Base-by-base conservation (phyloP, 2,113 vertebrate species). In the Corythoichthys haematopterus region DNA sequence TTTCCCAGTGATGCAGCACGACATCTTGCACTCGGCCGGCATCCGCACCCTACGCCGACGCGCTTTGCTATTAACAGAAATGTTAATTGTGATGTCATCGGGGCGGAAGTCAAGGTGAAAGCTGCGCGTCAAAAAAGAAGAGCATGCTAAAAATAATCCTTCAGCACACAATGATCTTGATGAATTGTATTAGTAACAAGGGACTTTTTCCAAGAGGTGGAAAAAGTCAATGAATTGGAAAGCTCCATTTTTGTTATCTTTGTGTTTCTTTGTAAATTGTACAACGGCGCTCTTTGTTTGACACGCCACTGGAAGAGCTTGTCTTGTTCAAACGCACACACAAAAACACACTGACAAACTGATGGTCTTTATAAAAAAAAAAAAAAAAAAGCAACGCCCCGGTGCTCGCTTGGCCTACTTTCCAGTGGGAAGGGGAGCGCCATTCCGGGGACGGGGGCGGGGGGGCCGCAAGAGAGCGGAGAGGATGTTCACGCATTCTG, bases 381-480 rank as follows among this genome's bases (percentile, higher is more conserved):
- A 43, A 61, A 33, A 46, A 37, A 65, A 89, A 88, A 88, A 89
- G 87, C 80, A 91, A 90, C 87, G 86, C 89, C 88, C 89, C 85
- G 89, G 87, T 84, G 87, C 85, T 88, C 80, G 84, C 88, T 87
- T 90, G 89, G 87, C 89, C 89, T 90, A 90, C 89, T 90, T 90
- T 89, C 88, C 85, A 80, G 82, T 89, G 88, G 87, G 88, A 89
- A 85, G 87, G 88, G 85, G 79, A 88, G 80, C 82, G 81, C 82
- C 87, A 88, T 88, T 89, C 87, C 87, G 86, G 88, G 80, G 89
- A 46, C 87, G 86, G 86, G 88, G 80, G 89, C 13, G 60, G 60
- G 43, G 60, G 13, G 37, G 37, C 15, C 15, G 36, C 15, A 3
- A 37, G 58, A 40, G 58, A 40, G 58, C n/a, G 55, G 33, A 12